Conservation (phyloP, 2,113 vertebrate species). For the Galeopterus variegatus region DNA sequence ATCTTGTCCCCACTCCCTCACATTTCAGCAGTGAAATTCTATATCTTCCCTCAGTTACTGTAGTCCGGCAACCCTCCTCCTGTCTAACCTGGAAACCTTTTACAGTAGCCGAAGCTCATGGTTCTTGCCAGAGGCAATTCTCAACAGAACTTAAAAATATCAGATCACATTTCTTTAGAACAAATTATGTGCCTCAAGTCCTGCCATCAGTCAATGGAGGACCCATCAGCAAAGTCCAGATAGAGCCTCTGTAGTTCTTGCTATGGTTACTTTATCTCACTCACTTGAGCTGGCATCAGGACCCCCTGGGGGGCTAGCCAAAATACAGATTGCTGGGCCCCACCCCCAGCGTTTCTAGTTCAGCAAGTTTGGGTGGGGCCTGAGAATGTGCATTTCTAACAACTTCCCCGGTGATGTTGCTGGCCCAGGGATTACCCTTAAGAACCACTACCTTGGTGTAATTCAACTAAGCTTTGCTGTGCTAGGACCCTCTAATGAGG, state of each 20-base stretch:
- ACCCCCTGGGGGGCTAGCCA: background rate
- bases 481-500: background rate
- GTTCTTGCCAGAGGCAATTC: background rate
- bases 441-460: background rate
- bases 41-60: background rate
- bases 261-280: background rate
- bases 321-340: background rate
- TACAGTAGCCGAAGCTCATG: background rate
- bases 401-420: background rate
- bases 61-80: background rate
- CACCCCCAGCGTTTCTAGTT: background rate
- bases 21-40: background rate
- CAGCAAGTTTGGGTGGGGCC: background rate
- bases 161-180: constrained; percentile 18
- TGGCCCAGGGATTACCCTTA: background rate
- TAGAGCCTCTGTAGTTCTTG: background rate
- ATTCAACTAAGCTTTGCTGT: background rate
- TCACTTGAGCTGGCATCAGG: background rate
- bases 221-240: background rate
- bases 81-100: background rate
- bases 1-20: background rate
- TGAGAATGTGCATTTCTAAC: background rate
- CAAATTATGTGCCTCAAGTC: background rate
- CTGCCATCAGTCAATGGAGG: background rate
- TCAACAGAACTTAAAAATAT: constrained; percentile 30